Conservation (phyloP, 2,888 invertebrate species). For the Orthosia gracilis region DNA sequence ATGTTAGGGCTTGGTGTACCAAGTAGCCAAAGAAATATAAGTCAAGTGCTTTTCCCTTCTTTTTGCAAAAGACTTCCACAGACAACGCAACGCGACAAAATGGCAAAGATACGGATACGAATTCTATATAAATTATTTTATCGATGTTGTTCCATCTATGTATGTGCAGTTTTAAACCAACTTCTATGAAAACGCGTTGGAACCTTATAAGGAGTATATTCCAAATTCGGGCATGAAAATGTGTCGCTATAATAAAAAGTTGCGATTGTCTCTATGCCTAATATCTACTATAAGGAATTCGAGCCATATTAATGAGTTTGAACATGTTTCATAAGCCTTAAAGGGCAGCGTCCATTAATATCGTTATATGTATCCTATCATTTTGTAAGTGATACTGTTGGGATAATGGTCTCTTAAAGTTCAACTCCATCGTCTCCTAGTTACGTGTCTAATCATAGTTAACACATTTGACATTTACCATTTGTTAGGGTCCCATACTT, state of each 20-base stretch:
- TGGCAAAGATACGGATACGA: too few relatives aligned
- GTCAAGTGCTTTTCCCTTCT: too few relatives aligned
- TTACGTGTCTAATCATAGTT: background rate
- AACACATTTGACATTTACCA: background rate
- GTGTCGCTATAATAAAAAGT: background rate
- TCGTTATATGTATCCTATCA: constrained; percentile 27
- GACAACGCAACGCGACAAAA: too few relatives aligned
- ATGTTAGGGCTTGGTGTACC: background rate
- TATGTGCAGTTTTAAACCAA: too few relatives aligned
- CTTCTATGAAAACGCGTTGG: too few relatives aligned
- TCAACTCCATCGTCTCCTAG: constrained; percentile 1
- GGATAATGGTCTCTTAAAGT: constrained; percentile 14
- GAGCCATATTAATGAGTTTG: constrained; percentile 31
- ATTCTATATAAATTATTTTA: too few relatives aligned
- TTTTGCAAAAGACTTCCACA: too few relatives aligned
- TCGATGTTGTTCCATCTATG: too few relatives aligned
- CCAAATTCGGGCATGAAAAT: too few relatives aligned
- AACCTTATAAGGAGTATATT: too few relatives aligned
- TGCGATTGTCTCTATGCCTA: background rate
- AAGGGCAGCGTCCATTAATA: constrained; percentile 42
- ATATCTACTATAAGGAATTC: constrained; percentile 7
- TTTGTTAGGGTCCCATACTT: too few relatives aligned
- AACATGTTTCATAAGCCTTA: constrained; percentile 10
- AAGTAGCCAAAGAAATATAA: too few relatives aligned
- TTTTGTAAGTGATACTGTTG: constrained; percentile 47